Conservation (phyloP, 64 coral and sea anemone genomes). For the Pocillopora damicornis region DNA sequence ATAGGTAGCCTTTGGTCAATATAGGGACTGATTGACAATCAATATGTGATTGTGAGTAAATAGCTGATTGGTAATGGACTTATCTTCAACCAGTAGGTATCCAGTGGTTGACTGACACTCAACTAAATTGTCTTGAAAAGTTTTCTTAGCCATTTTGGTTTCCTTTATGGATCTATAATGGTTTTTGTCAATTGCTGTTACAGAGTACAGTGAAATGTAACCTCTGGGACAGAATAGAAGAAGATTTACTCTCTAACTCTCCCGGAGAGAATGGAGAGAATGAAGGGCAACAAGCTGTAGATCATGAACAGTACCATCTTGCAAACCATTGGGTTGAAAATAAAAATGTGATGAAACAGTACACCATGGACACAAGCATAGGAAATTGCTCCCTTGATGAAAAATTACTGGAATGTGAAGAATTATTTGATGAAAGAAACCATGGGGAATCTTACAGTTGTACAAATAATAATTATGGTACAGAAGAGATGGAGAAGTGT, state of each 20-base stretch:
- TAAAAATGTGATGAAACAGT: slow-evolving; percentile 1
- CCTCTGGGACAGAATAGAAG: slow-evolving; percentile 14
- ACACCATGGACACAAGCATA: neutral
- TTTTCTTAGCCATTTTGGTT: no score
- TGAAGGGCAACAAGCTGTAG: neutral
- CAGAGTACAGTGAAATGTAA: slow-evolving; percentile 15
- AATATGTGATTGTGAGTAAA: no score
- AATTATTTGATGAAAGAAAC: neutral
- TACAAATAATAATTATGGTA: neutral
- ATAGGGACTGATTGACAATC: no score
- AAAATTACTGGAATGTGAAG: neutral
- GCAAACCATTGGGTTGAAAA: neutral
- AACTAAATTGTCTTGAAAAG: no score
- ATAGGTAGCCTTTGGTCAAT: no score
- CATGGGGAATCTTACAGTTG: neutral
- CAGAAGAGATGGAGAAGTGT: neutral
- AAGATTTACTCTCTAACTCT: neutral
- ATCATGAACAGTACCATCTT: neutral
- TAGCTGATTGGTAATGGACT: no score
- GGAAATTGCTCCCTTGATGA: neutral
- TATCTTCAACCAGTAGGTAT: no score
- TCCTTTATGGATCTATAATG: neutral
- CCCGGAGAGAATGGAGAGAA: neutral
- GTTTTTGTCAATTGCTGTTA: neutral
- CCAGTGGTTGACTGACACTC: no score